Conservation (phyloP, 2,888 invertebrate genomes). For the Hyppa rectilinea region DNA sequence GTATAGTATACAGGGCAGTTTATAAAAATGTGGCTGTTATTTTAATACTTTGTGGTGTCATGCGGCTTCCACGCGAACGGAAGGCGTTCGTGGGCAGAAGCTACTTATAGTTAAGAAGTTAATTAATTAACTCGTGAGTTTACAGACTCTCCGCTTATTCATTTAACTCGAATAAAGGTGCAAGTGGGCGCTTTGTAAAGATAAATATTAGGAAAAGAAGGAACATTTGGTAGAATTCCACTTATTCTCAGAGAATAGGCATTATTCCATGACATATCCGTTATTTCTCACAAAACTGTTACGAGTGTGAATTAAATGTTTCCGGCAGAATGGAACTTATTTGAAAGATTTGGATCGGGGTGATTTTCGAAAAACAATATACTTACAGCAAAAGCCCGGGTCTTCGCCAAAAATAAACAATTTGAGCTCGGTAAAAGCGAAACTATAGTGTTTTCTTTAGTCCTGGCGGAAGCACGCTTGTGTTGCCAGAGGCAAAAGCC, state of each 20-base stretch:
- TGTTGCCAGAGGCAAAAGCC: conserved; percentile 5
- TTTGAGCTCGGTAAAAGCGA: neutral
- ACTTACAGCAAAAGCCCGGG: neutral
- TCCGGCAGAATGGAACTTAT: neutral
- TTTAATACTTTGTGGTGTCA: too few species aligned
- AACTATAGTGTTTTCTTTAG: neutral
- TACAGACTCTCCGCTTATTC: too few species aligned
- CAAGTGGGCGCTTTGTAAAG: too few species aligned
- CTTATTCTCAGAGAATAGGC: neutral
- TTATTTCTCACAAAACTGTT: neutral
- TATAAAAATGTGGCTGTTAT: too few species aligned
- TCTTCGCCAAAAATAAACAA: neutral
- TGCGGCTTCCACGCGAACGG: too few species aligned
- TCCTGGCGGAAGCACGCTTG: neutral
- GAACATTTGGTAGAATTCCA: neutral
- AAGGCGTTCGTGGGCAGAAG: too few species aligned
- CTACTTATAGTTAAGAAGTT: too few species aligned
- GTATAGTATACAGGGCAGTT: too few species aligned
- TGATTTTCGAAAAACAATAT: neutral
- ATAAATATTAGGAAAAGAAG: neutral
- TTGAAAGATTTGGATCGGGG: neutral
- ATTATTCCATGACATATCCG: neutral
- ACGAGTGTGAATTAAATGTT: neutral
- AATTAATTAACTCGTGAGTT: too few species aligned
- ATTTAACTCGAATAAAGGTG: too few species aligned